A percentile compares a stretch with the other conserved stretches of the same genome.
These are phyloP conservation scores for Trogon surrucura DNA, from an alignment of 2,113 vertebrate genomes.

Conservation along the genomic window DNA sequence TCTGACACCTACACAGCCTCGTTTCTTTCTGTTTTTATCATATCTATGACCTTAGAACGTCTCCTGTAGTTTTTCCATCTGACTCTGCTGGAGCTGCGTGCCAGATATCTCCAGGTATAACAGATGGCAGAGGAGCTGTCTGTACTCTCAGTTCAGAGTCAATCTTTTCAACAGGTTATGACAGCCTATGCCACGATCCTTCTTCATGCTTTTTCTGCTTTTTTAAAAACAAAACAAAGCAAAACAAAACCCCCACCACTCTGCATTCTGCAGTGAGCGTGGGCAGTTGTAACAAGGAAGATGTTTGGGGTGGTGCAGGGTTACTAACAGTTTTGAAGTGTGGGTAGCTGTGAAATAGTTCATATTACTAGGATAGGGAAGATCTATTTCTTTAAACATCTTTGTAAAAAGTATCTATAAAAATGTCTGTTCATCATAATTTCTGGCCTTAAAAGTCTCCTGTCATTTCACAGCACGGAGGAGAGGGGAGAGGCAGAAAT, in stretches of 20 bases:
- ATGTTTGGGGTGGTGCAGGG: background rate
- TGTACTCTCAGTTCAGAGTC: slow-evolving; percentile 50
- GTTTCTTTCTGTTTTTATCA: slow-evolving; percentile 30
- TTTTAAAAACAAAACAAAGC: background rate
- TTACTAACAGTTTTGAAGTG: background rate
- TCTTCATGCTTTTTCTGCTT: background rate
- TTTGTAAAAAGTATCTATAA: background rate
- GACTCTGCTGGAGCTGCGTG: background rate
- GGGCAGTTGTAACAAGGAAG: background rate
- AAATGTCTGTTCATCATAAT: background rate
- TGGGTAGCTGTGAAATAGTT: background rate
- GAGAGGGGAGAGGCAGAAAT: slow-evolving; percentile 4
- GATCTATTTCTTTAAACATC: slow-evolving; percentile 5
- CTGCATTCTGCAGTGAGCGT: background rate
- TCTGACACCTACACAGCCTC: background rate
- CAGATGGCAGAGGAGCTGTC: slow-evolving; percentile 71
- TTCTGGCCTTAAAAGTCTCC: slow-evolving; percentile 40
- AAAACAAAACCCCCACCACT: background rate
- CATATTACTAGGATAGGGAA: background rate
- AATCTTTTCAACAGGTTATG: slow-evolving; percentile 55
- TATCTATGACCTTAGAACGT: slow-evolving; percentile 58
- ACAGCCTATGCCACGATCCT: background rate
- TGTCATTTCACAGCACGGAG: background rate
- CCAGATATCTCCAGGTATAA: slow-evolving; percentile 60
- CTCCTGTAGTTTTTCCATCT: slow-evolving; percentile 60